phyloP scores from a whole-genome alignment of 2,797 vertebrate genomes.

The Phalanger gymnotis region DNA sequence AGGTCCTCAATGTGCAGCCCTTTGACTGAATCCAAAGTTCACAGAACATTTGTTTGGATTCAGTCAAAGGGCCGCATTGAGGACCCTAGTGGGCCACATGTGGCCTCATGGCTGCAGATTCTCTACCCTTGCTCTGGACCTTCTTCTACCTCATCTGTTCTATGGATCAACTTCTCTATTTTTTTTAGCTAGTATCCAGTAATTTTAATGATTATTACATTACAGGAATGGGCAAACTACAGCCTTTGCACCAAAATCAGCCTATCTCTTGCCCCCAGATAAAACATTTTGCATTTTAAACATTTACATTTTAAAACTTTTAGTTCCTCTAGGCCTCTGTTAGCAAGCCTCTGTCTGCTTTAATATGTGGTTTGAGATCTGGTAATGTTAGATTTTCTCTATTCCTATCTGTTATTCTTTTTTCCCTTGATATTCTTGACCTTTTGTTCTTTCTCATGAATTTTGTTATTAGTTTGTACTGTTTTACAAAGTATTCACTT shows the following conservation, averaged over 20 bases:
- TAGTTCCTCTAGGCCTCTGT: neutral
- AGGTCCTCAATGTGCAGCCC: no score
- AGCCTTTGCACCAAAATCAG: neutral
- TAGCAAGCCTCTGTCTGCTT: neutral
- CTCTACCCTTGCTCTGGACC: neutral
- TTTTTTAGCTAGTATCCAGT: neutral
- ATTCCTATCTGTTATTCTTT: neutral
- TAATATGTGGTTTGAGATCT: neutral
- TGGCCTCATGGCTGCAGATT: no score
- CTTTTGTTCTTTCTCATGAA: neutral
- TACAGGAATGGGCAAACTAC: neutral
- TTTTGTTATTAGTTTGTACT: neutral
- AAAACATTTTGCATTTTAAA: neutral
- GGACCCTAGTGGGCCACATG: no score
- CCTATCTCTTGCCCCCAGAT: neutral
- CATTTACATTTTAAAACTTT: neutral
- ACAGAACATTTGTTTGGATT: no score
- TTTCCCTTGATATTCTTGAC: neutral
- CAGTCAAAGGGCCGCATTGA: no score
- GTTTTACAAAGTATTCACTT: neutral
- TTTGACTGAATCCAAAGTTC: no score
- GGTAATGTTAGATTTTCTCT: neutral
- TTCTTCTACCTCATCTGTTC: neutral
- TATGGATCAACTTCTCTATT: neutral
- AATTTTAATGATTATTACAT: neutral